Evolutionary conservation across 2,888 invertebrate genomes (phyloP).

Genomic region (Alsophila aescularia): DNA sequence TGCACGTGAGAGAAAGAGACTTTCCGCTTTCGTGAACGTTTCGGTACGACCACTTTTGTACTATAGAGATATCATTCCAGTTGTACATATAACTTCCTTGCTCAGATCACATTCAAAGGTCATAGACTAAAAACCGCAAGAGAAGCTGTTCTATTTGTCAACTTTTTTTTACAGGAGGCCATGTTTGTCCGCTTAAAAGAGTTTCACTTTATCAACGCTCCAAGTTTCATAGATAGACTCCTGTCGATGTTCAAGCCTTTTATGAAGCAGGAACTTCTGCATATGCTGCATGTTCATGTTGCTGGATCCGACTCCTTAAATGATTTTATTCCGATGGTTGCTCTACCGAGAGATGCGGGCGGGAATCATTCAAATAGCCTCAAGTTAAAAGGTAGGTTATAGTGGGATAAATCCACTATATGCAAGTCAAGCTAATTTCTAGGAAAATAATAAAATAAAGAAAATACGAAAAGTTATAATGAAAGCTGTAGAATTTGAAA

Average conservation of each 20-base stretch:
- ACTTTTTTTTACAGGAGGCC: conserved; percentile 83
- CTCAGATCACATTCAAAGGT: too few species aligned
- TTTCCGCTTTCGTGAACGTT: too few species aligned
- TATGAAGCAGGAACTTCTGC: conserved; percentile 87
- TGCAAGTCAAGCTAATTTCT: too few species aligned
- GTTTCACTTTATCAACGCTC: conserved; percentile 88
- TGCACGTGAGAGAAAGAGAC: too few species aligned
- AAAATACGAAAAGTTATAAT: too few species aligned
- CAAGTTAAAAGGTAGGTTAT: conserved; percentile 48
- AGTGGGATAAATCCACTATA: too few species aligned
- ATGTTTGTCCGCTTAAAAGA: conserved; percentile 85
- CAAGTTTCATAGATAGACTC: conserved; percentile 87
- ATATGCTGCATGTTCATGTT: conserved; percentile 80
- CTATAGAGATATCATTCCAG: too few species aligned
- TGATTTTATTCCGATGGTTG: conserved; percentile 79
- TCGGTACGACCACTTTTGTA: too few species aligned
- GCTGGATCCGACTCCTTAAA: conserved; percentile 69
- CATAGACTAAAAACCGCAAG: too few species aligned
- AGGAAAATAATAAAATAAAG: not conserved
- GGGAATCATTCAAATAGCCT: conserved; percentile 67
- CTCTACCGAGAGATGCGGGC: conserved; percentile 84
- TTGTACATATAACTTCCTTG: too few species aligned
- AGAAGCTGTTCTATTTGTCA: too few species aligned
- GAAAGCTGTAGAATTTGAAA: too few species aligned
- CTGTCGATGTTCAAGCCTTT: conserved; percentile 87